These are phyloP conservation scores for Torymus aiolomorphi DNA, from an alignment of 2,888 invertebrate genomes.

Conservation along the genomic window DNA sequence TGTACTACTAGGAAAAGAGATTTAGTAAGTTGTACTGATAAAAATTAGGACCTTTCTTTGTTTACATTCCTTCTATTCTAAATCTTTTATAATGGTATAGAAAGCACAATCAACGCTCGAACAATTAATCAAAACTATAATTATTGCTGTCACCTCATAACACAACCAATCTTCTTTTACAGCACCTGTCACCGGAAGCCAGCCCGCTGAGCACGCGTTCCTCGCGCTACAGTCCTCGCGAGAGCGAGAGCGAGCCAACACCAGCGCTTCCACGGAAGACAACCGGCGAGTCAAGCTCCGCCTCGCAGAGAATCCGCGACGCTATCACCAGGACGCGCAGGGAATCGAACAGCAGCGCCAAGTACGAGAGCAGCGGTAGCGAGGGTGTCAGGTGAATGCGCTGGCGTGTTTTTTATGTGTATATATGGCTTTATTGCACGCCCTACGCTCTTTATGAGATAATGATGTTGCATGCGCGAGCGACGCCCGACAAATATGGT, in stretches of 20 bases:
- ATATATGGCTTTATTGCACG: too few species aligned
- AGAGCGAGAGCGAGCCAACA: conserved; percentile 74
- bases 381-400: conserved; percentile 70
- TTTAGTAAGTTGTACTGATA: too few species aligned
- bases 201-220: conserved; percentile 74
- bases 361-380: conserved; percentile 74
- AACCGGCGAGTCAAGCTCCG: conserved; percentile 69
- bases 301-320: conserved; percentile 73
- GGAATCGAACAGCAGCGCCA: conserved; percentile 72
- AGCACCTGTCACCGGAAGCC: conserved; percentile 74
- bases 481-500: not conserved
- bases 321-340: conserved; percentile 73
- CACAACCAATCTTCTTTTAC: conserved; percentile 36
- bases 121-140: too few species aligned
- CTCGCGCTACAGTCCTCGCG: conserved; percentile 73
- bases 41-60: too few species aligned
- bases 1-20: too few species aligned
- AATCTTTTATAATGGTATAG: too few species aligned
- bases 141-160: too few species aligned
- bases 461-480: not conserved
- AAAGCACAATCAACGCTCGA: too few species aligned
- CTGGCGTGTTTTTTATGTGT: not conserved
- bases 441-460: conserved; percentile 3
- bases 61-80: too few species aligned
- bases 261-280: conserved; percentile 72